A percentile compares a stretch with the other conserved stretches of the same genome.
Conservation (phyloP, 2,113 vertebrate species). For the Camarhynchus parvulus region DNA sequence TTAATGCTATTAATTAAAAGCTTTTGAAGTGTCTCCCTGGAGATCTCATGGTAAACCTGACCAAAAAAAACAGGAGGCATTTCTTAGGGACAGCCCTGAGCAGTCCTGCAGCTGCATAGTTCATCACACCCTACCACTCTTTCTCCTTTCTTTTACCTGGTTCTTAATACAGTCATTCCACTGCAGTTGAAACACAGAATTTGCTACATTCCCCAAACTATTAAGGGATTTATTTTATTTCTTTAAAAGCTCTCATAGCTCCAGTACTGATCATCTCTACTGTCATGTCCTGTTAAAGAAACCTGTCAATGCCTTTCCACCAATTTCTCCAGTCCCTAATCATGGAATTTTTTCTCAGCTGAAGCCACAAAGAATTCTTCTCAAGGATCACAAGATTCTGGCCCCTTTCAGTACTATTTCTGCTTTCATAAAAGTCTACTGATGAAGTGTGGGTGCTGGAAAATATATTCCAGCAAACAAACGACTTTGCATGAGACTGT, state of each 20-base stretch:
- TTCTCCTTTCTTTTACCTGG: neutral
- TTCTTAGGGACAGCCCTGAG: neutral
- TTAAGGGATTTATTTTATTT: neutral
- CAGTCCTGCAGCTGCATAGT: neutral
- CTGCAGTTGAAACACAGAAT: neutral
- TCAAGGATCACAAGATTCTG: constrained; percentile 1
- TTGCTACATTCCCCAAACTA: neutral
- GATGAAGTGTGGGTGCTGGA: constrained; percentile 15
- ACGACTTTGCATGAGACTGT: neutral
- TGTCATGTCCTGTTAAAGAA: neutral
- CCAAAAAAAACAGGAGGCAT: neutral
- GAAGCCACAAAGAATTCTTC: constrained; percentile 11
- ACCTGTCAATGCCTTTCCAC: neutral
- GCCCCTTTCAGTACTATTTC: neutral
- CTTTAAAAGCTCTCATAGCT: neutral
- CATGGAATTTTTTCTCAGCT: neutral
- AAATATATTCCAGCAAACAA: constrained; percentile 25
- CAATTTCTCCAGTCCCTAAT: neutral
- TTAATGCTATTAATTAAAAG: neutral
- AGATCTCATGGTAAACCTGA: neutral
- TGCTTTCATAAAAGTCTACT: constrained; percentile 14
- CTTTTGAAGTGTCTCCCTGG: neutral
- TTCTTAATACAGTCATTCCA: neutral
- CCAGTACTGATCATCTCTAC: neutral
- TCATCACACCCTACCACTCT: rapidly evolving